Evolutionary conservation across 1,140 invertebrate species (phyloP), one percentile per base, ranked within the genome.

Genomic region (Sitophilus oryzae): DNA sequence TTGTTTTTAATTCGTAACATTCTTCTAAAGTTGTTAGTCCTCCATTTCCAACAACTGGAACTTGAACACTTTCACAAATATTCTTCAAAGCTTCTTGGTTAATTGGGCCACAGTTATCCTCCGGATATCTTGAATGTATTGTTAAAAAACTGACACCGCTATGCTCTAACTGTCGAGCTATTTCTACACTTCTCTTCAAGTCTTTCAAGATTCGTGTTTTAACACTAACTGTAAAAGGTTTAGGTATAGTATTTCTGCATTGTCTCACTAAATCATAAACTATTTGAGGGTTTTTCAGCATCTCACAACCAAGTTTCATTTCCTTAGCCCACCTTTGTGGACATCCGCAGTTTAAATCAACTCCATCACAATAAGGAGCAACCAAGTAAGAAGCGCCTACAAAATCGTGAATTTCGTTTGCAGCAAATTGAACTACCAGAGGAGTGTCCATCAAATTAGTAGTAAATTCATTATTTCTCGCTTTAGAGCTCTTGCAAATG

Each of bases 311-410:
- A 71, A 92, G 91, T 14, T 92, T 91, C 69, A 93, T 86, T 66
- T 87, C 81, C 69, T 92, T 87, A 0, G 93, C 94, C 93, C 93
- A 98, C 54, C 84, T 79, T 73, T 98, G 95, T 9, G 96, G 95
- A 67, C 96, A 98, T 6, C 96, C 95, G 78, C 94, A 97, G 70
- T 98, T 98, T 23, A 98, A 74, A 77, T 98, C 94, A 2, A 95
- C 85, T 18, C 94, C 95, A 79, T 92, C 85, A 42, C 83, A 82
- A 77, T 86, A 96, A 76, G 85, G 84, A 62, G 83, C 83, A 38
- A 96, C 81, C 57, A 96, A 74, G 76, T 89, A 82, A 14, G 93
- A 79, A 37, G 93, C 92, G 63, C 80, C 77, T 4, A 89, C 80
- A 75, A 97, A 94, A 69, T 96, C 91, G 54, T 81, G 68, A 0